A percentile compares a stretch with the other conserved stretches of the same genome.
Evolutionary conservation across 2,888 invertebrate species (phyloP).

Genomic region (Cyclophora punctaria): DNA sequence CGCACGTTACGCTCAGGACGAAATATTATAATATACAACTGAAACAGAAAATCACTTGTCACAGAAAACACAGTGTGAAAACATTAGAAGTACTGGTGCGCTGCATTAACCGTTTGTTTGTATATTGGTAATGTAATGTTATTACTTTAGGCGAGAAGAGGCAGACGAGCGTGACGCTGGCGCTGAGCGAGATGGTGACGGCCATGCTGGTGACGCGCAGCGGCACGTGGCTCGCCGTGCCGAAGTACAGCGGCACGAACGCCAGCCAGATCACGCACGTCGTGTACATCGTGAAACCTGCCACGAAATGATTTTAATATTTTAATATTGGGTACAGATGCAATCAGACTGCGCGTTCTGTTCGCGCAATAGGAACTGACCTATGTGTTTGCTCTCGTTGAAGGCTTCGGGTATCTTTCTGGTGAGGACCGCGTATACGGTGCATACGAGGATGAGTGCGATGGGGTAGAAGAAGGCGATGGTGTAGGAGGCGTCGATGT

Average conservation of each 20-base stretch:
- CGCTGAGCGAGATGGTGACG: conserved; percentile 94
- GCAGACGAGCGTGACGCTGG: conserved; percentile 94
- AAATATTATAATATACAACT: conserved; percentile 57
- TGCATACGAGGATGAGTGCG: conserved; percentile 90
- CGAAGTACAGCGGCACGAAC: conserved; percentile 97
- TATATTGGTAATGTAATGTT: conserved; percentile 77
- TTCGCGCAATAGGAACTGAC: conserved; percentile 44
- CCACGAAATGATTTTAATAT: no score
- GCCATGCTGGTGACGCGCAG: conserved; percentile 96
- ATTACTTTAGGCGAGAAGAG: conserved; percentile 96
- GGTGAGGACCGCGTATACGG: conserved; percentile 94
- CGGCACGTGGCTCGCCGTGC: conserved; percentile 94
- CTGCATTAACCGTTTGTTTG: no score
- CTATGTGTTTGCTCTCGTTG: conserved; percentile 97
- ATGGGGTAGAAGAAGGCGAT: conserved; percentile 96
- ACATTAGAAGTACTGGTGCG: conserved; percentile 81
- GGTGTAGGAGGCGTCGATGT: conserved; percentile 94
- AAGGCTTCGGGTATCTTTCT: conserved; percentile 98
- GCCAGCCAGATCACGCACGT: conserved; percentile 98
- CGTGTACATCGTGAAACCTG: conserved; percentile 98
- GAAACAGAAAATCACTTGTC: conserved; percentile 34
- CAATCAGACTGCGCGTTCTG: no score
- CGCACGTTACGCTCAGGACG: conserved; percentile 62
- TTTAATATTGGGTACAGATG: no score
- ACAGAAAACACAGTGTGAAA: conserved; percentile 77